Evolutionary conservation across 2,888 invertebrate genomes (phyloP).

Genomic region (Sinhomidia bicolor): DNA sequence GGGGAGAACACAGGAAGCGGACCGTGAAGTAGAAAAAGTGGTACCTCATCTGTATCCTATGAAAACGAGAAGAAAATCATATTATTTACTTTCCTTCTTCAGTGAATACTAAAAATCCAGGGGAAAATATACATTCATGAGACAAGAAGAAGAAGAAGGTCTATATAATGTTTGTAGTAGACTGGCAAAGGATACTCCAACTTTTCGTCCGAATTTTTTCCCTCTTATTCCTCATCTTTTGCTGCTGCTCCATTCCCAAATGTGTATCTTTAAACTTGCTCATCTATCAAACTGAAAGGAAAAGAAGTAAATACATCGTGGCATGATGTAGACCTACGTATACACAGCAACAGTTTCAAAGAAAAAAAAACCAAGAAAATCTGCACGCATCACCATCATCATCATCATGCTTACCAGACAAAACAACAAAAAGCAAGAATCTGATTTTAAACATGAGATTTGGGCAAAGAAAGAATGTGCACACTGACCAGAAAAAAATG

Average conservation of each 20-base stretch:
- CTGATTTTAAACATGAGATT: background rate
- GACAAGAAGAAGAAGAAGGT: background rate
- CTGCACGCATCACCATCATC: no score
- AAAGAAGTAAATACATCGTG: no score
- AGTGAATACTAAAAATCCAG: conserved; percentile 56
- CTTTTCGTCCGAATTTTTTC: background rate
- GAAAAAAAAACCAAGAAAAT: conserved; percentile 24
- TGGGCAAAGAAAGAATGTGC: conserved; percentile 5
- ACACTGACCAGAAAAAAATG: conserved; percentile 51
- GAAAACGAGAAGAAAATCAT: conserved; percentile 49
- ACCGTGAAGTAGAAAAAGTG: conserved; percentile 71
- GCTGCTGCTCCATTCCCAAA: background rate
- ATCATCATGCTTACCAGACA: background rate
- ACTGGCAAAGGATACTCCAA: background rate
- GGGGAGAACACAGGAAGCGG: conserved; percentile 46
- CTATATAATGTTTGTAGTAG: background rate
- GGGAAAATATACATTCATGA: conserved; percentile 1
- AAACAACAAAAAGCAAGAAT: background rate
- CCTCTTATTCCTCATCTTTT: background rate
- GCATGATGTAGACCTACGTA: no score
- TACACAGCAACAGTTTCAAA: conserved; percentile 32
- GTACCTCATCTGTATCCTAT: conserved; percentile 58
- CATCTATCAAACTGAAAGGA: conserved; percentile 41
- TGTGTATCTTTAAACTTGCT: conserved; percentile 23
- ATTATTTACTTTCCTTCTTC: conserved; percentile 68